Evolutionary conservation across 2,797 vertebrate genomes (phyloP), one percentile per base, ranked within the genome.

Genomic region (Sternotherus odoratus): DNA sequence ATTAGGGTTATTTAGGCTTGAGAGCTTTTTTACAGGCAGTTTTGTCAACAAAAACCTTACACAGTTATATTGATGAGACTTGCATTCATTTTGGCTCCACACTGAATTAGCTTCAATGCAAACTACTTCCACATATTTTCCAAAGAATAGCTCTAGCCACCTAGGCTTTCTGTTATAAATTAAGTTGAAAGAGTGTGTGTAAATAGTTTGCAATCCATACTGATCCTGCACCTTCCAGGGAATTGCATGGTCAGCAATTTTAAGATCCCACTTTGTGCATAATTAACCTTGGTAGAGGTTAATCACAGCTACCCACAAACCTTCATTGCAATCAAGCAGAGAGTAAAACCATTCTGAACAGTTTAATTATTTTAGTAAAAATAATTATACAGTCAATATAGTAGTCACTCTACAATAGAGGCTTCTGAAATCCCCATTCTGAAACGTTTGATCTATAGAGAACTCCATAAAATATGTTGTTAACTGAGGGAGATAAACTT

Each of bases 221-320:
- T 46, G n/a, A 79, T 88, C 36, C 66, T 15, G 21, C 56, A 57
- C 5, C 28, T 12, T 95, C 92, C 85, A 90, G 78, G 4, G 3
- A 97, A 95, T 24, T 81, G 85, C 83, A 69, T 50, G 82, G 86
- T 97, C 96, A 98, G 93, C 96, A 97, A 83, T 77, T 94, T 77
- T 77, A 95, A 77, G 78, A 92, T 93, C 48, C 63, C 79, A 81
- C 86, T 93, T 95, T 87, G 80, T 92, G 74, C 79, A 91, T 97
- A 97, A 96, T 97, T 96, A 97, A 91, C 83, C 96, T 88, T 77
- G 92, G 57, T 49, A 93, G 93, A 98, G 92, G 92, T 97, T 98
- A 98, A 98, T 97, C 97, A 96, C 94, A 92, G 69, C 33, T 95
- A 86, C 77, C 79, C 53, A 75, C 95, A 96, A 90, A 95, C 39